Base-by-base conservation (phyloP, 2,888 invertebrate genomes). In the Sarcophaga subvicina region DNA sequence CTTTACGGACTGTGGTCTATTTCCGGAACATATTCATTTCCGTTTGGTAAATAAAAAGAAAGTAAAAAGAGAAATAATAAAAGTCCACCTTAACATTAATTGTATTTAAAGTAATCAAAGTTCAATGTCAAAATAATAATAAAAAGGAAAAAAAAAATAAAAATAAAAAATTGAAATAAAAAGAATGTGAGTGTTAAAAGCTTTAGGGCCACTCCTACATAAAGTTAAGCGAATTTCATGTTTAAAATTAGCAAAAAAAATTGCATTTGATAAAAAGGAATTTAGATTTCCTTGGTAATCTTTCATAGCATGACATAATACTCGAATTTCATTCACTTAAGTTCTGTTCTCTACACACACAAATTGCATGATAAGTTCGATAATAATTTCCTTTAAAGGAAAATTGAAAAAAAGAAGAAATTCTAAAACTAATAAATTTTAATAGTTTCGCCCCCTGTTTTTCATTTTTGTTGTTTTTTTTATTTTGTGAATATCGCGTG, bases 71-170 rank as follows among this genome's bases (percentile, higher is more conserved):
- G 37, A 37, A 67, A 76, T 22, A 70, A 37, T 20, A 66, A 49
- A 59, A 47, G 63, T 37, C 66, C 64, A 66, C 64, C 63, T 62
- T 59, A 64, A 80, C 70, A 45, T 80, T 67, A 67, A 70, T 20
- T 72, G 75, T 75, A 62, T 81, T 72, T 75, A 72, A 82, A 63
- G 79, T 79, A 82, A 86, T 83, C 83, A 83, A 81, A 86, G 83
- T 83, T 86, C 80, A 86, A 82, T 86, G 83, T 75, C 80, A 63
- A 60, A 2, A 67, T 67, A 66, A 64, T 70, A 47, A 63, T 49
- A 12, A 49, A 64, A 66, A 49, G 63, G 25, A 25, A 54, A 20
- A 27, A 54, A 27, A 22, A 80, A 66, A 20, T 27, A 66, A 27
- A 64, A n/a, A n/a, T 27, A 45, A 22, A 17, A 67, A 64, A 11